A percentile compares a stretch with the other conserved stretches of the same genome.
Evolutionary conservation across 1,140 invertebrate species (phyloP).

Genomic region (Hetaerina americana): DNA sequence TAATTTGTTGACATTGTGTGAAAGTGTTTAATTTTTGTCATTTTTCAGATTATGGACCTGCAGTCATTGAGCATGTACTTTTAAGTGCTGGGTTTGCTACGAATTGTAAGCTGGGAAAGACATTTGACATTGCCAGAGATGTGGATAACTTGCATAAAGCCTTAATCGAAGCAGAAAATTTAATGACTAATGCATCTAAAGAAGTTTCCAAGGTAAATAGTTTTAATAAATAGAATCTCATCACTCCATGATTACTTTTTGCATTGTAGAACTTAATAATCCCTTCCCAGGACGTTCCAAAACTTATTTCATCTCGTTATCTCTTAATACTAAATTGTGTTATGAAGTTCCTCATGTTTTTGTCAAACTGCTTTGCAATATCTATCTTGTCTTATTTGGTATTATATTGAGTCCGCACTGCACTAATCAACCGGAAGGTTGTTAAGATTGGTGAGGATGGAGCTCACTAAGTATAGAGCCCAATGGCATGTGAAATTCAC

Average conservation of each 20-base stretch:
- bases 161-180: constrained; percentile 51
- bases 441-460: too few species aligned
- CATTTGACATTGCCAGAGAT: constrained; percentile 51
- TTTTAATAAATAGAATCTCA: neutral
- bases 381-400: neutral
- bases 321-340: too few species aligned
- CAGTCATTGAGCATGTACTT: constrained; percentile 81
- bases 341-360: too few species aligned
- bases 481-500: too few species aligned
- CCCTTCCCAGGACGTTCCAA: too few species aligned
- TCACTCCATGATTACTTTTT: too few species aligned
- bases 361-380: too few species aligned
- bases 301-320: too few species aligned
- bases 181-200: constrained; percentile 41
- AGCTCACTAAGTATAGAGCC: too few species aligned
- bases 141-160: constrained; percentile 50
- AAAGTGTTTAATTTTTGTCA: neutral
- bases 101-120: constrained; percentile 42
- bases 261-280: too few species aligned
- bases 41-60: constrained; percentile 66
- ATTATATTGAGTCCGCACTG: too few species aligned
- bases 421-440: too few species aligned
- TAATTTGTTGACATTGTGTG: neutral
- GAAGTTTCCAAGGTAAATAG: constrained; percentile 32
- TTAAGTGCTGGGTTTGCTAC: constrained; percentile 50